Evolutionary conservation across 2,888 invertebrate genomes (phyloP).

Genomic region (Cataglyphis albicans): DNA sequence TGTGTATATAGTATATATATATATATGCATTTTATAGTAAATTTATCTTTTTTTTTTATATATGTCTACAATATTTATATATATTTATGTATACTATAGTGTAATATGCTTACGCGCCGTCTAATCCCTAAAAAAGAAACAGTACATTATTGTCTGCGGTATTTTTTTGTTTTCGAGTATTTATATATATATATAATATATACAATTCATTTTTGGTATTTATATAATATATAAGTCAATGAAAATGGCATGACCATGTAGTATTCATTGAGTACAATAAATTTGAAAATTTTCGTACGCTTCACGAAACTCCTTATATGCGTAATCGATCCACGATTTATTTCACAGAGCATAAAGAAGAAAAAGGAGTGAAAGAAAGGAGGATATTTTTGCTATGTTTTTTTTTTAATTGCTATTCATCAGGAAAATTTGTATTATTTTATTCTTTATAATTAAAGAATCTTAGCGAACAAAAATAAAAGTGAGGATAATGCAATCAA

Average conservation of each 20-base stretch:
- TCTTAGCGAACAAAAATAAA: conserved; percentile 7
- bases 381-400: background rate
- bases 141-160: conserved; percentile 85
- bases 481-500: conserved; percentile 49
- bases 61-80: conserved; percentile 66
- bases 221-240: conserved; percentile 79
- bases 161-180: conserved; percentile 74
- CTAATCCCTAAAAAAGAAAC: conserved; percentile 82
- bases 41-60: conserved; percentile 73
- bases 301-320: conserved; percentile 54
- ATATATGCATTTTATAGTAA: conserved; percentile 72
- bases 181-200: conserved; percentile 63
- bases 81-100: conserved; percentile 70
- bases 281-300: conserved; percentile 58
- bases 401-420: background rate
- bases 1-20: conserved; percentile 64
- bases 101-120: conserved; percentile 75
- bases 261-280: conserved; percentile 73
- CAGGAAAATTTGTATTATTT: background rate
- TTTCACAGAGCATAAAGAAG: background rate
- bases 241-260: conserved; percentile 83
- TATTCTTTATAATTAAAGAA: background rate
- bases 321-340: conserved; percentile 42
- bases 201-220: conserved; percentile 73
- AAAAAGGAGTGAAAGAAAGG: no score